Evolutionary conservation across 2,888 invertebrate genomes (phyloP).

Genomic region (Saturnia pavonia): DNA sequence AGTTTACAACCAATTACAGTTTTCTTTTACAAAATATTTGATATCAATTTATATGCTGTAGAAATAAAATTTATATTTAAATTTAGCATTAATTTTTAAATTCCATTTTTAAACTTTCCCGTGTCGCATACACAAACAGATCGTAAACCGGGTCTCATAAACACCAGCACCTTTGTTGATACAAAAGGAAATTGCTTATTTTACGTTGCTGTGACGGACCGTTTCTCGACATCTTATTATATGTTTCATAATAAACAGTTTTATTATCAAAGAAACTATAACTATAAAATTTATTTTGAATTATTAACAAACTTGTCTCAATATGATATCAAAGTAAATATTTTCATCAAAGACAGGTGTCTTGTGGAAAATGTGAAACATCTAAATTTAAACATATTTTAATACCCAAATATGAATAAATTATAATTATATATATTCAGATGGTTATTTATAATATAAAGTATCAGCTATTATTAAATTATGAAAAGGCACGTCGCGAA

Average conservation of each 20-base stretch:
- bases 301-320: too few relatives aligned
- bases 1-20: too few relatives aligned
- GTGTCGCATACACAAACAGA: constrained; percentile 65
- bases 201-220: constrained; percentile 69
- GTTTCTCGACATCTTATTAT: constrained; percentile 64
- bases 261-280: constrained; percentile 43
- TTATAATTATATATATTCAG: too few relatives aligned
- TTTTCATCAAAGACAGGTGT: too few relatives aligned
- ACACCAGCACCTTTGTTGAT: constrained; percentile 71
- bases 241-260: constrained; percentile 66
- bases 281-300: constrained; percentile 9
- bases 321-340: too few relatives aligned
- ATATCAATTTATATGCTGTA: background rate
- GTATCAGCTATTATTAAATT: too few relatives aligned
- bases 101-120: constrained; percentile 63
- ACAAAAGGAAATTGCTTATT: constrained; percentile 80
- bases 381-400: too few relatives aligned
- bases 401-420: too few relatives aligned
- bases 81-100: constrained; percentile 58
- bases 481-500: too few relatives aligned
- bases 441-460: too few relatives aligned
- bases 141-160: constrained; percentile 73
- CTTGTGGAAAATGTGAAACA: too few relatives aligned
- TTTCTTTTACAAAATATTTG: background rate
- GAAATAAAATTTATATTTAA: constrained; percentile 30